Conservation (phyloP, 2,888 invertebrate genomes). For the Drosophila putrida region DNA sequence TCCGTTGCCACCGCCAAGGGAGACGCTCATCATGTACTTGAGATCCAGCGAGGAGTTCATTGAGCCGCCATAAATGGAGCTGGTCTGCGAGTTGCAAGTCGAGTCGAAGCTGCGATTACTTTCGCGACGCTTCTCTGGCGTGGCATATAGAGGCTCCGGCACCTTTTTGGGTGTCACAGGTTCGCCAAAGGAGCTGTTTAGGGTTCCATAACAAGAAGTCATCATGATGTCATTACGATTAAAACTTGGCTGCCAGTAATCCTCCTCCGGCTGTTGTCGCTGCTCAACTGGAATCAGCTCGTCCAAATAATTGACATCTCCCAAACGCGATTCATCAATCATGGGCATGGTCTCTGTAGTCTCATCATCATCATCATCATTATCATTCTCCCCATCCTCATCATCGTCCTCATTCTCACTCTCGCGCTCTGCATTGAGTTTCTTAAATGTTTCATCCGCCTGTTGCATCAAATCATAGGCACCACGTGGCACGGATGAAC, state of each 20-base stretch:
- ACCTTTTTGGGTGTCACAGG: constrained; percentile 60
- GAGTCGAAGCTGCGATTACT: constrained; percentile 82
- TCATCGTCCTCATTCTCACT: constrained; percentile 31
- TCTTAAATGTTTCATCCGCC: constrained; percentile 83
- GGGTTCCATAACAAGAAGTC: constrained; percentile 84
- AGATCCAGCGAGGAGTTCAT: constrained; percentile 82
- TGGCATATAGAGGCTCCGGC: constrained; percentile 77
- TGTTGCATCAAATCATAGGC: constrained; percentile 83
- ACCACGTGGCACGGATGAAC: constrained; percentile 81
- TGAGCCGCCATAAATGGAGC: constrained; percentile 82
- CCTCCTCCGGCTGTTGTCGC: constrained; percentile 68
- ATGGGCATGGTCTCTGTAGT: constrained; percentile 79
- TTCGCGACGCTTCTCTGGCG: constrained; percentile 83
- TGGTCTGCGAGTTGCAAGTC: constrained; percentile 82
- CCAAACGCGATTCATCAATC: constrained; percentile 83
- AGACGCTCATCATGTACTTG: constrained; percentile 75
- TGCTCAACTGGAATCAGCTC: constrained; percentile 74
- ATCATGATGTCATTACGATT: constrained; percentile 84
- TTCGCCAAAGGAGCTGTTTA: constrained; percentile 81
- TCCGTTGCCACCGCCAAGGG: constrained; percentile 44
- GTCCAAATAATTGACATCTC: constrained; percentile 83
- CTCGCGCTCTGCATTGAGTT: constrained; percentile 59
- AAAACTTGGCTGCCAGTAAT: constrained; percentile 73
- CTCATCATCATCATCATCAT: constrained; percentile 17
- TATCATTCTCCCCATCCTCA: constrained; percentile 9